Evolutionary conservation across 2,797 vertebrate species (phyloP).

Genomic region (Hydrocynus forskahlii): DNA sequence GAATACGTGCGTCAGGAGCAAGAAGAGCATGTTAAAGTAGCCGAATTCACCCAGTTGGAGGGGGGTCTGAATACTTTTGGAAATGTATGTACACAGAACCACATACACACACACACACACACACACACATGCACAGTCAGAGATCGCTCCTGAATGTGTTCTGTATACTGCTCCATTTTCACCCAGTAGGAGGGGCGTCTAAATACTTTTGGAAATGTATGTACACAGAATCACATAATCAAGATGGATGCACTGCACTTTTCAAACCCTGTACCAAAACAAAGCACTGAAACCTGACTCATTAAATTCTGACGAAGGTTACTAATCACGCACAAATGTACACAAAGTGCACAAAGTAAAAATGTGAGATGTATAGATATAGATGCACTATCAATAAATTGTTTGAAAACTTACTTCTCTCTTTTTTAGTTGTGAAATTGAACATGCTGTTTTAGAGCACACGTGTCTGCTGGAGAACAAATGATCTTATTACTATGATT

Average conservation of each 20-base stretch:
- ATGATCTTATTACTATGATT: neutral
- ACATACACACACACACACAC: neutral
- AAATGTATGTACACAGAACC: slow-evolving; percentile 81
- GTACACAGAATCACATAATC: slow-evolving; percentile 28
- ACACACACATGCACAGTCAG: neutral
- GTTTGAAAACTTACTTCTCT: neutral
- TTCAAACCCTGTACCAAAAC: neutral
- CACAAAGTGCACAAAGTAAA: slow-evolving; percentile 45
- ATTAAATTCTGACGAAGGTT: slow-evolving; percentile 28
- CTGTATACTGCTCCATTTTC: neutral
- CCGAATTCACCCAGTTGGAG: slow-evolving; percentile 94
- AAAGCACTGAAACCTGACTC: slow-evolving; percentile 20
- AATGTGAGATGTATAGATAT: neutral
- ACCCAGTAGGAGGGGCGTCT: neutral
- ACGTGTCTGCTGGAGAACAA: neutral
- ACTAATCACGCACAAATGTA: slow-evolving; percentile 41
- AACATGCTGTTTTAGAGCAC: neutral
- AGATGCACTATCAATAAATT: slow-evolving; percentile 5
- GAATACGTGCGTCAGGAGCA: too few relatives aligned
- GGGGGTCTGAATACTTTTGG: slow-evolving; percentile 92
- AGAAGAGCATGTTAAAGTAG: slow-evolving; percentile 91
- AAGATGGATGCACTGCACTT: neutral
- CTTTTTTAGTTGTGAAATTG: slow-evolving; percentile 1
- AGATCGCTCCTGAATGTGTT: neutral
- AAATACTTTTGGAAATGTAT: neutral